Base-by-base conservation (phyloP, 2,797 vertebrate species). In the Tarsius wallacei region DNA sequence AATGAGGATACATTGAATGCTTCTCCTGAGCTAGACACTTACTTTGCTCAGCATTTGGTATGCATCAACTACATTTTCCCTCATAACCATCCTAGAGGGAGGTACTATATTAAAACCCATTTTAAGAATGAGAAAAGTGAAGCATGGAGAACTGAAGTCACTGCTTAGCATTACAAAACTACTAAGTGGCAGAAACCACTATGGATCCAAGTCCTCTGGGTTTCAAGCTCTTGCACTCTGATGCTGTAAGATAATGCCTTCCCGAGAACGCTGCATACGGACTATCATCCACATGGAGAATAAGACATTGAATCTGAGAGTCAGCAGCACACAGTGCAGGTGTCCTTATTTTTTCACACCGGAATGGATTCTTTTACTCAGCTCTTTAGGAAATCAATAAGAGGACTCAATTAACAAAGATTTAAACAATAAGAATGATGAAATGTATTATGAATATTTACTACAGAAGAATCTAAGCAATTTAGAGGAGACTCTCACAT, bases 101-200 rank as follows among this genome's bases (percentile, higher is more conserved):
- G 47, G 33, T 57, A 14, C 26, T 64, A 49, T 51, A 55, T 55
- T 88, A 57, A 36, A 28, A 13, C 33, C 10, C 26, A 33, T 49
- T 64, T 92, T 83, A 87, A 68, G 59, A 93, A 53, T 63, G 57
- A 78, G 68, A 59, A 76, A 61, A 57, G 22, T 6, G 7, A 90
- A 61, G 5, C 5, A 4, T 7, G 12, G 11, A 89, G 49, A 64
- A 26, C 7, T 0, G 13, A 61, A 28, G 22, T 22, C 53, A 15
- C n/a, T 51, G 8, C 21, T 16, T 19, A 2, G 12, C 21, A 0
- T 16, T 57, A 7, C 42, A 90, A 19, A 61, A 28, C 77, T 64
- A 1, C 8, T 7, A 33, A 36, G 9, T 31, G 61, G n/a, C 47
- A 28, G 17, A 31, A 24, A 71, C 42, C 10, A 16, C 1, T n/a